A percentile compares a stretch with the other conserved stretches of the same genome.
These are phyloP conservation scores for Arge pagana DNA, from an alignment of 2,888 invertebrate species.

Conservation along the genomic window DNA sequence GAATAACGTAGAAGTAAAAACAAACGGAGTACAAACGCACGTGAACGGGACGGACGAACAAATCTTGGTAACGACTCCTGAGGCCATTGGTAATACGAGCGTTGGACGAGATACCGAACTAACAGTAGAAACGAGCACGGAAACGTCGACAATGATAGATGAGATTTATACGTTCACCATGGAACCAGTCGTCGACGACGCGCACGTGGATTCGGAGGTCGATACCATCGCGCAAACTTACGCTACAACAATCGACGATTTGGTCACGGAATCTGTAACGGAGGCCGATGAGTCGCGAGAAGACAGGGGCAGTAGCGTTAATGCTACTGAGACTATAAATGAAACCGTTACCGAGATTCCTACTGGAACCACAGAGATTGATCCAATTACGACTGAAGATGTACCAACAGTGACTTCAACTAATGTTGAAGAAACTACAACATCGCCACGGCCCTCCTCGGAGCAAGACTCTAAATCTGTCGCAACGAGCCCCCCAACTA, in stretches of 20 bases:
- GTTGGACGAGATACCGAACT: neutral
- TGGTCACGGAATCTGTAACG: no score
- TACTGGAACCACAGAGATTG: neutral
- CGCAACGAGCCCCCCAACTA: conserved; percentile 2
- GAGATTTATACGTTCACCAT: no score
- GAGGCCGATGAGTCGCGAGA: no score
- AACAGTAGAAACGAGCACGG: neutral
- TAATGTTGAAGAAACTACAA: neutral
- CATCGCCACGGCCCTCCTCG: neutral
- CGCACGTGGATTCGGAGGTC: no score
- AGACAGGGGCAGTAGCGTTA: no score
- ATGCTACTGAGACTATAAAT: conserved; percentile 17
- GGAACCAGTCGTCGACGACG: no score
- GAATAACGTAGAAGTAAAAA: neutral
- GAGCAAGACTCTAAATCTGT: neutral
- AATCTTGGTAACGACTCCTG: neutral
- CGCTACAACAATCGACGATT: no score
- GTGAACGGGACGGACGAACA: neutral
- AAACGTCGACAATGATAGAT: no score
- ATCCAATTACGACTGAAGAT: no score
- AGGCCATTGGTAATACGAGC: neutral
- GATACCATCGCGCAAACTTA: no score
- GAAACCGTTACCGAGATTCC: conserved; percentile 14
- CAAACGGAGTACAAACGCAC: conserved; percentile 4
- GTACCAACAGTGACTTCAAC: neutral